phyloP scores from a whole-genome alignment of 2,888 invertebrate genomes.

The Acanthoscelides obtectus region DNA sequence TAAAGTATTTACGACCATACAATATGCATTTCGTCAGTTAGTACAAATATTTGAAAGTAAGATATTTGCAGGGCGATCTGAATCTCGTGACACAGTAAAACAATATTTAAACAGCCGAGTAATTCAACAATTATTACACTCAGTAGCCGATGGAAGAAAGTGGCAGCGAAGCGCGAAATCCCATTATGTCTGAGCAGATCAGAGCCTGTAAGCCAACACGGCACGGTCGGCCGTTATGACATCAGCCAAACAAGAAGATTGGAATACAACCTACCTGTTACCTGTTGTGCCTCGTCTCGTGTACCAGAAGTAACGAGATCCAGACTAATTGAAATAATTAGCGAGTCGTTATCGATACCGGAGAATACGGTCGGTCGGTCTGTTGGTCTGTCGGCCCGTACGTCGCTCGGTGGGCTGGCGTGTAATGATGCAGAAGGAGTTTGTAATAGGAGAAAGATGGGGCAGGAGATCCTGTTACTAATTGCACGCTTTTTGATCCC shows the following conservation, averaged over 20 bases:
- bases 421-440: conserved; percentile 28
- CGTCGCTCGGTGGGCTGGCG: conserved; percentile 3
- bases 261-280: not conserved
- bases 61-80: too few relatives aligned
- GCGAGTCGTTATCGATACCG: conserved; percentile 24
- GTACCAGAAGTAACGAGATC: conserved; percentile 21
- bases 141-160: not conserved
- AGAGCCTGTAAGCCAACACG: not conserved
- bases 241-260: not conserved
- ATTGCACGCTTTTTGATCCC: conserved; percentile 4
- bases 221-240: too few relatives aligned
- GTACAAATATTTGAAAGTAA: too few relatives aligned
- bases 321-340: conserved; percentile 18
- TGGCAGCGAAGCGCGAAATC: not conserved
- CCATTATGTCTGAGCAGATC: not conserved
- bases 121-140: not conserved
- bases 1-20: too few relatives aligned
- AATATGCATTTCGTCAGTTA: too few relatives aligned
- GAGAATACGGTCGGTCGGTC: not conserved
- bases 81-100: too few relatives aligned
- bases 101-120: not conserved
- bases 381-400: conserved; percentile 14
- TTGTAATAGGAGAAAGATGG: conserved; percentile 8
- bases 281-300: not conserved
- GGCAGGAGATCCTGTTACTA: not conserved